phyloP scores from a whole-genome alignment of 2,888 invertebrate species.

The Hemaris fuciformis region DNA sequence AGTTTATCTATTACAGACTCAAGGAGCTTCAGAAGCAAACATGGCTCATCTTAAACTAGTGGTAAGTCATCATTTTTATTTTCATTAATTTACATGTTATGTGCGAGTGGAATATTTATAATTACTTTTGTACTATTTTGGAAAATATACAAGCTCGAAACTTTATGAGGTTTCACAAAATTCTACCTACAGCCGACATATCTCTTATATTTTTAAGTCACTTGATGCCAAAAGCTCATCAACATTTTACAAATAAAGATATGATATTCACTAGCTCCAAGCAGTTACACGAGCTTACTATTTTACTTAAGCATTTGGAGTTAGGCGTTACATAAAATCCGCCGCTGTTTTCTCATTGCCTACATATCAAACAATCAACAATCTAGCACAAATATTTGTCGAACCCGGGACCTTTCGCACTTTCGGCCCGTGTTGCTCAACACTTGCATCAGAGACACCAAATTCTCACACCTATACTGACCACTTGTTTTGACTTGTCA shows the following conservation, averaged over 20 bases:
- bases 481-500: background rate
- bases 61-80: background rate
- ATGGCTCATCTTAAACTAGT: conserved; percentile 5
- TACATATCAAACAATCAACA: background rate
- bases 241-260: too few species aligned
- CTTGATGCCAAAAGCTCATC: too few species aligned
- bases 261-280: too few species aligned
- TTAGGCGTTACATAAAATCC: background rate
- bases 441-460: background rate
- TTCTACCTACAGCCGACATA: too few species aligned
- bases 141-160: too few species aligned
- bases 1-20: background rate
- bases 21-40: background rate
- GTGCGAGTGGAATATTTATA: background rate
- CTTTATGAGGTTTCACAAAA: too few species aligned
- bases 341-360: background rate
- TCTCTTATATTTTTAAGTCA: too few species aligned
- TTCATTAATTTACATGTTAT: background rate
- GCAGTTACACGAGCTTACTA: too few species aligned
- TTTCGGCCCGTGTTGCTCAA: background rate
- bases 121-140: too few species aligned
- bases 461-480: background rate
- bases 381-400: background rate
- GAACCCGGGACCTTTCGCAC: conserved; percentile 3
- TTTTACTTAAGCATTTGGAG: too few species aligned